phyloP scores from a whole-genome alignment of 1,140 invertebrate species.

The Macrostomum lignano region DNA sequence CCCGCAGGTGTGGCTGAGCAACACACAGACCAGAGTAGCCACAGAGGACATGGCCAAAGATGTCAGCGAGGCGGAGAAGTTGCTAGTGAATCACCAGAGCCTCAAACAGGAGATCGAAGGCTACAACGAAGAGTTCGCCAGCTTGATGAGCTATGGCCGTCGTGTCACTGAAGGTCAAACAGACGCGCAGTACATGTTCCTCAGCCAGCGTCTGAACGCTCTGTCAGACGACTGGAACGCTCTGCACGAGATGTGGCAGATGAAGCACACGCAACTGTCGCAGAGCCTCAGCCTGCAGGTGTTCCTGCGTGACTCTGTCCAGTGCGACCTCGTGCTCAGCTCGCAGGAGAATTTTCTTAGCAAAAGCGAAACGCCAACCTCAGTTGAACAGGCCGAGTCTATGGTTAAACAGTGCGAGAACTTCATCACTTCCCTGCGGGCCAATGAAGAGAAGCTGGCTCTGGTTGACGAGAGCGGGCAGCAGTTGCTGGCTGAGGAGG shows the following conservation, averaged over 20 bases:
- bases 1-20: constrained; percentile 89
- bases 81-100: constrained; percentile 72
- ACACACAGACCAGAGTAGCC: constrained; percentile 72
- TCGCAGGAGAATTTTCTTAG: constrained; percentile 82
- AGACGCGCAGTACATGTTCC: constrained; percentile 96
- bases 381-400: constrained; percentile 75
- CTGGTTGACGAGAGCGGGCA: too few species aligned
- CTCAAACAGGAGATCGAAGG: constrained; percentile 96
- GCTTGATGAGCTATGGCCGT: constrained; percentile 98
- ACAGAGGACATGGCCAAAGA: constrained; percentile 89
- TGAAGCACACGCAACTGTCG: constrained; percentile 3
- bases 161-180: constrained; percentile 47
- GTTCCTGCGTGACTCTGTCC: constrained; percentile 75
- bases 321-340: constrained; percentile 79
- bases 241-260: constrained; percentile 68
- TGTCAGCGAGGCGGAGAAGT: constrained; percentile 69
- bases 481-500: too few species aligned
- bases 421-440: constrained; percentile 95
- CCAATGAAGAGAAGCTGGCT: constrained; percentile 97
- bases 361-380: constrained; percentile 42
- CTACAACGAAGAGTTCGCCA: constrained; percentile 77
- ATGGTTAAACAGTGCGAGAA: constrained; percentile 85
- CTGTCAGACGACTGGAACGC: constrained; percentile 94
- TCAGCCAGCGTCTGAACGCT: constrained; percentile 62
- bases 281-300: constrained; percentile 33